Evolutionary conservation across 2,113 vertebrate genomes (phyloP).

Genomic region (Centropus bengalensis): DNA sequence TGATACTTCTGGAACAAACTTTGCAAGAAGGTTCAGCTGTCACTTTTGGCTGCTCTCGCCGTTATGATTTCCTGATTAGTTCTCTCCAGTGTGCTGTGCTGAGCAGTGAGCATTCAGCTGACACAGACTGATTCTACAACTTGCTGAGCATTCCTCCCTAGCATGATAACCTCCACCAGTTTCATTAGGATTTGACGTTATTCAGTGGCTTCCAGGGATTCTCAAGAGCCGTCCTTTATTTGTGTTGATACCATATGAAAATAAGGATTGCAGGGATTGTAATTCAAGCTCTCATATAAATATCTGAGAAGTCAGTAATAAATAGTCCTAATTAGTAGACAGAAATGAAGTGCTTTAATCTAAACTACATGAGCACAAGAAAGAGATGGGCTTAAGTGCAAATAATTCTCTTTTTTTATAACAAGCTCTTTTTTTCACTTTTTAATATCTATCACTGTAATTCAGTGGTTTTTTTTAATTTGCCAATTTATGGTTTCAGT

Average conservation of each 20-base stretch:
- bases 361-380: constrained; percentile 8
- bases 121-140: background rate
- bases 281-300: background rate
- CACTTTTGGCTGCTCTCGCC: background rate
- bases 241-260: background rate
- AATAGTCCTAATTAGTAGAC: constrained; percentile 52
- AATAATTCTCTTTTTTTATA: constrained; percentile 38
- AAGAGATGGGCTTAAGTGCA: constrained; percentile 38
- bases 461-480: background rate
- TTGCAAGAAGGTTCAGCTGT: background rate
- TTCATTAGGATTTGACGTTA: background rate
- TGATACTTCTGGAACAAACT: background rate
- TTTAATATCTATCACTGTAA: constrained; percentile 8
- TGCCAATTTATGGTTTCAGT: background rate
- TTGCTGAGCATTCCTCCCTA: background rate
- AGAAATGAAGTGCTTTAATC: constrained; percentile 47
- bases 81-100: background rate
- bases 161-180: background rate
- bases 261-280: background rate
- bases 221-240: constrained; percentile 19
- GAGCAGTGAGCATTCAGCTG: background rate
- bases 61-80: background rate
- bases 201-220: background rate
- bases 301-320: constrained; percentile 24
- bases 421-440: background rate